Conservation (phyloP, 2,888 invertebrate genomes). For the Tortricodes alternella region DNA sequence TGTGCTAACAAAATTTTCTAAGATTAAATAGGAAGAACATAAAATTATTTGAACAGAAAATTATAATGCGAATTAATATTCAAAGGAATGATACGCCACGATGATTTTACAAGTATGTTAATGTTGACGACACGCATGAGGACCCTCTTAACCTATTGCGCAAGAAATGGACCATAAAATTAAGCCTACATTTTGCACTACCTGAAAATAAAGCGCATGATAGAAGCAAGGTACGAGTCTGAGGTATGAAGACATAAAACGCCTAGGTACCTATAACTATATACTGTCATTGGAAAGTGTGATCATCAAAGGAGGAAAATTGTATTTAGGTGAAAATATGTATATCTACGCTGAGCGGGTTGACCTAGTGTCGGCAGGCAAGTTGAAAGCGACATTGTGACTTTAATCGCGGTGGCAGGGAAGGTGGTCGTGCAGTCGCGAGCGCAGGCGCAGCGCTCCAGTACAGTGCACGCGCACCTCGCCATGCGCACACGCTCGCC, state of each 20-base stretch:
- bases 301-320: neutral
- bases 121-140: slow-evolving; percentile 9
- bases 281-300: neutral
- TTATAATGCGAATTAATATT: slow-evolving; percentile 12
- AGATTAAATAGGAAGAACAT: too few relatives aligned
- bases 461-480: slow-evolving; percentile 79
- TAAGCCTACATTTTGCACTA: slow-evolving; percentile 18
- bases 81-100: slow-evolving; percentile 10
- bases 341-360: slow-evolving; percentile 46
- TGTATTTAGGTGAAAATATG: slow-evolving; percentile 16
- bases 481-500: slow-evolving; percentile 79
- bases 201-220: too few relatives aligned
- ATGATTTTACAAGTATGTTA: slow-evolving; percentile 8
- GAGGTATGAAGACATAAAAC: neutral
- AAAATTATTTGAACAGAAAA: too few relatives aligned
- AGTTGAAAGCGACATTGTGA: slow-evolving; percentile 72
- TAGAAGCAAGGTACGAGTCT: too few relatives aligned
- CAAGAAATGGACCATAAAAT: slow-evolving; percentile 25
- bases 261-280: neutral
- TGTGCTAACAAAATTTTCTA: too few relatives aligned
- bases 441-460: slow-evolving; percentile 43
- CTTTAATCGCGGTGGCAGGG: slow-evolving; percentile 64
- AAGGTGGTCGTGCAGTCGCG: slow-evolving; percentile 63
- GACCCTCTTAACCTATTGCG: slow-evolving; percentile 15
- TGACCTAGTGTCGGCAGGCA: slow-evolving; percentile 69